phyloP scores from a whole-genome alignment of 1,140 invertebrate species.

The Phymorhynchus buccinoides region DNA sequence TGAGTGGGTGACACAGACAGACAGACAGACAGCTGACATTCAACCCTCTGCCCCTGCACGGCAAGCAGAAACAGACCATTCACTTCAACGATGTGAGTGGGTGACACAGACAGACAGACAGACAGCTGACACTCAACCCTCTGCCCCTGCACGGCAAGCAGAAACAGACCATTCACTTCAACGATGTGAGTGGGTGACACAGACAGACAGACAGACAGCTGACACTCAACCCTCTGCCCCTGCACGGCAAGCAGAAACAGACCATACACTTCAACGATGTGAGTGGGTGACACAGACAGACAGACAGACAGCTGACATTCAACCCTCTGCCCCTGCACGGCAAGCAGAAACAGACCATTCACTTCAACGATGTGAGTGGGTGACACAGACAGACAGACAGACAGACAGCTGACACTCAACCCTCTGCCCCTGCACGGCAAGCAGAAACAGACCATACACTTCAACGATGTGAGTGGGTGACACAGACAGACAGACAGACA shows the following conservation, averaged over 20 bases:
- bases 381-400: too few species aligned
- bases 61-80: constrained; percentile 44
- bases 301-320: constrained; percentile 44
- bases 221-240: constrained; percentile 49
- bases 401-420: constrained; percentile 44
- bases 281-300: not conserved
- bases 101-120: too few species aligned
- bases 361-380: constrained; percentile 58
- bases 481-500: not conserved
- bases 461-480: constrained; percentile 55
- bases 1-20: constrained; percentile 31
- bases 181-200: constrained; percentile 49
- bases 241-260: constrained; percentile 42
- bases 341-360: constrained; percentile 44
- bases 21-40: constrained; percentile 44
- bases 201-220: constrained; percentile 35
- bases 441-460: constrained; percentile 48
- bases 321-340: constrained; percentile 47
- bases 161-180: constrained; percentile 53
- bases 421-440: constrained; percentile 47
- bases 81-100: constrained; percentile 58
- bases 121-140: constrained; percentile 45
- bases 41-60: constrained; percentile 47
- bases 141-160: constrained; percentile 47
- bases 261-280: constrained; percentile 61